Conservation (phyloP, 2,888 invertebrate genomes). For the Pasiphila rectangulata region DNA sequence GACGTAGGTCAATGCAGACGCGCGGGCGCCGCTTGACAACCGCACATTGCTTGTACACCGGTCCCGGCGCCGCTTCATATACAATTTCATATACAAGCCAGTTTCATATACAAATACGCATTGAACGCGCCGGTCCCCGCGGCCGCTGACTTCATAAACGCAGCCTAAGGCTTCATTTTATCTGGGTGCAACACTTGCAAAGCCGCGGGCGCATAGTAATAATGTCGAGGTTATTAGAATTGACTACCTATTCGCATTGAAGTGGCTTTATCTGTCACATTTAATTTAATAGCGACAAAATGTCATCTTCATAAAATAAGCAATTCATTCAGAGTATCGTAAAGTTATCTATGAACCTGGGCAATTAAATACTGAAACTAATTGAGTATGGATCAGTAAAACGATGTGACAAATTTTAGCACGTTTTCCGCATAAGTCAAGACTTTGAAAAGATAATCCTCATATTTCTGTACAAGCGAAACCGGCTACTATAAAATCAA, state of each 20-base stretch:
- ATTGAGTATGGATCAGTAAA: background rate
- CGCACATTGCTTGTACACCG: no score
- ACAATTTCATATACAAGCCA: no score
- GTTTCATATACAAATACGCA: no score
- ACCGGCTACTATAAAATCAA: background rate
- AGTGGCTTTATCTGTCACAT: background rate
- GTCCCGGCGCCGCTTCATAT: no score
- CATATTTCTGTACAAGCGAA: no score
- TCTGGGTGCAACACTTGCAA: no score
- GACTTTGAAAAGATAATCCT: background rate
- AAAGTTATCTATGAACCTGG: slow-evolving; percentile 4
- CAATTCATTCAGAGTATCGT: slow-evolving; percentile 7
- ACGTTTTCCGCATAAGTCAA: background rate
- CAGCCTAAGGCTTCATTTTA: no score
- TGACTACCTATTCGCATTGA: background rate
- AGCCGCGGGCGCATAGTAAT: background rate
- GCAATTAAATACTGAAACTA: slow-evolving; percentile 1
- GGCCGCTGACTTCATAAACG: no score
- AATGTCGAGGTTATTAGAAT: background rate
- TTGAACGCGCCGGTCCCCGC: no score
- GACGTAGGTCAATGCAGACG: no score
- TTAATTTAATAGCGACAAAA: slow-evolving; percentile 4
- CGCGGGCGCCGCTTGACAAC: no score
- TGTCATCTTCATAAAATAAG: slow-evolving; percentile 7
- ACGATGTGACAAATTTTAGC: background rate